Percentiles rank a stretch among this genome's conserved stretches.
Evolutionary conservation across 2,797 vertebrate species (phyloP).

Genomic region (Sebastes dallii): DNA sequence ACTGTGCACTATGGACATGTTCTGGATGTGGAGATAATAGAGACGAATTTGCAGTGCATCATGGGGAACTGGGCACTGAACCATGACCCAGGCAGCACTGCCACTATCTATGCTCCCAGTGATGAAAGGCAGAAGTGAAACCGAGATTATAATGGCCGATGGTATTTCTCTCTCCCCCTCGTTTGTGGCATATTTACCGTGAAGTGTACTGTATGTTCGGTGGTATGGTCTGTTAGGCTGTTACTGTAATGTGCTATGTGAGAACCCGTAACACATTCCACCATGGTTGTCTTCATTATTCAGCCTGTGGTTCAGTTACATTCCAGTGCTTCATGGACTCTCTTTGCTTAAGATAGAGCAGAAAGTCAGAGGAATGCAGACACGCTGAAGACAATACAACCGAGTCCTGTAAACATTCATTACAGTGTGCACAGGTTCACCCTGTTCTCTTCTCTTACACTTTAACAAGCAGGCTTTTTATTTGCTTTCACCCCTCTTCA

Average conservation of each 20-base stretch:
- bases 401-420: not conserved
- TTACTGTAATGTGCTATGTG: not conserved
- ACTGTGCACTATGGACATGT: not conserved
- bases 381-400: not conserved
- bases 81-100: not conserved
- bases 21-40: not conserved
- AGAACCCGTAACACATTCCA: not conserved
- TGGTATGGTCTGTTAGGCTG: not conserved
- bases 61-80: not conserved
- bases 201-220: not conserved
- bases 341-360: not conserved
- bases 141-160: not conserved
- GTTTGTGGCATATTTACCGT: not conserved
- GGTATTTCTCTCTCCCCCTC: not conserved
- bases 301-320: not conserved
- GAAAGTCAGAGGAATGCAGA: slow-evolving; percentile 2
- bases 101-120: not conserved
- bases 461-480: not conserved
- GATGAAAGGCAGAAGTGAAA: slow-evolving; percentile 16
- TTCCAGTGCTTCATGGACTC: not conserved
- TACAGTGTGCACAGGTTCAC: not conserved
- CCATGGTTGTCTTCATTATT: not conserved
- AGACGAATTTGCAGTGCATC: slow-evolving; percentile 2
- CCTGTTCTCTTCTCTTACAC: not conserved
- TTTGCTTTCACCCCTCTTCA: not conserved